A percentile compares a stretch with the other conserved stretches of the same genome.
Evolutionary conservation across 1,140 invertebrate genomes (phyloP).

Genomic region (Myzus persicae): DNA sequence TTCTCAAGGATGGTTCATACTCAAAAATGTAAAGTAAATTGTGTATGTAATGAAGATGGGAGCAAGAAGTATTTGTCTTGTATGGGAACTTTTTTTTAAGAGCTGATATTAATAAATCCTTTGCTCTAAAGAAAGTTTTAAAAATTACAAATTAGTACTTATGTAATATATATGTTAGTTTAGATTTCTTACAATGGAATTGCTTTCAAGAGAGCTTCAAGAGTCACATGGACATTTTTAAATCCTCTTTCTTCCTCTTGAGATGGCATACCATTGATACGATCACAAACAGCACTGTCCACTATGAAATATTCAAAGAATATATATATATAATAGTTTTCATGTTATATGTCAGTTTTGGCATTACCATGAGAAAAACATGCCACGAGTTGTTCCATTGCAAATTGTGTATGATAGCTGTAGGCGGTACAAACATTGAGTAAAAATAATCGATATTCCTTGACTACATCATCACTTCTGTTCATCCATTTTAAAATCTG

Average conservation of each 20-base stretch:
- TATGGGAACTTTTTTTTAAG: conserved; percentile 73
- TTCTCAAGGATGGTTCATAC: conserved; percentile 71
- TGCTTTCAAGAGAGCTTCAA: conserved; percentile 68
- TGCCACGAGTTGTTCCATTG: conserved; percentile 69
- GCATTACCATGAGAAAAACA: conserved; percentile 68
- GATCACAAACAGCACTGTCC: conserved; percentile 62
- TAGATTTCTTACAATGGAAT: conserved; percentile 71
- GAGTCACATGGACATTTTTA: conserved; percentile 69
- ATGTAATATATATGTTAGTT: conserved; percentile 32
- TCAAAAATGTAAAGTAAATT: conserved; percentile 72
- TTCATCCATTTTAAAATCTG: conserved; percentile 67
- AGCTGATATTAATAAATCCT: conserved; percentile 67
- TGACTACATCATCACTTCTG: conserved; percentile 65
- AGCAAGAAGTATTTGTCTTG: conserved; percentile 67
- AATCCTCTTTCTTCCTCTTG: conserved; percentile 66
- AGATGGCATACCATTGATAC: conserved; percentile 65
- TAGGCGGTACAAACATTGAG: conserved; percentile 72
- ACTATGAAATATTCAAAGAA: background rate
- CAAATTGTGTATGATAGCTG: conserved; percentile 70
- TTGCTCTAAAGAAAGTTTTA: conserved; percentile 66
- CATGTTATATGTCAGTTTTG: background rate
- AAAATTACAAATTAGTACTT: conserved; percentile 61
- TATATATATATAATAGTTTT: no score
- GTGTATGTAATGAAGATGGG: conserved; percentile 71
- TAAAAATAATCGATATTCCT: conserved; percentile 71